phyloP scores from a whole-genome alignment of 2,797 vertebrate species.

The Ficedula albicollis region DNA sequence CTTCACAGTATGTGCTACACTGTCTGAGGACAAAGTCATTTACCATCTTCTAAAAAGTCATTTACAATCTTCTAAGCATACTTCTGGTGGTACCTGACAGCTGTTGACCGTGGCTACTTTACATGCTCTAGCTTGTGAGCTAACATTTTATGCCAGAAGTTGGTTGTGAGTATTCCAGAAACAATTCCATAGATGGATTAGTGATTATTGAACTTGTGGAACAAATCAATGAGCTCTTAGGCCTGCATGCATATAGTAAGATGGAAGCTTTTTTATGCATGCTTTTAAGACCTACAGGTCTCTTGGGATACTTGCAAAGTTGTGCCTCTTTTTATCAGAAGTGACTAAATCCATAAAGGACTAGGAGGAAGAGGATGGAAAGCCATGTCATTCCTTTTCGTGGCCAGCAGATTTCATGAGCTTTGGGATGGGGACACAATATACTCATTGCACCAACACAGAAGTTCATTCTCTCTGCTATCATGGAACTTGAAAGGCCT shows the following conservation, averaged over 20 bases:
- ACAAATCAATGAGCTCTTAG: conserved; percentile 45
- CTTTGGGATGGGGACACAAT: not conserved
- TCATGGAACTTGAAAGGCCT: not conserved
- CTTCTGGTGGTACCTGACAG: not conserved
- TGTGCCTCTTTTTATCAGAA: not conserved
- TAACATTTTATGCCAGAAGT: not conserved
- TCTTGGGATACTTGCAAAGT: not conserved
- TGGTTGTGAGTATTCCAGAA: not conserved
- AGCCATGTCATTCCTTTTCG: not conserved
- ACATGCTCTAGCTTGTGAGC: not conserved
- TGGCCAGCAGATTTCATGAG: not conserved
- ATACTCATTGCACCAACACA: not conserved
- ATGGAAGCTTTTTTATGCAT: not conserved
- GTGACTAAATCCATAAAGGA: not conserved
- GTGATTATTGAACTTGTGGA: not conserved
- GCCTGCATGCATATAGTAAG: not conserved
- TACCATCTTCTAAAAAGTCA: too few relatives aligned
- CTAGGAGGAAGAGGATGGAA: not conserved
- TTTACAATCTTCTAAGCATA: not conserved
- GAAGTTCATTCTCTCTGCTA: not conserved
- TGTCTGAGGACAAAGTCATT: not conserved
- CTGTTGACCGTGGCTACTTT: not conserved
- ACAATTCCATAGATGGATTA: not conserved
- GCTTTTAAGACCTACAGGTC: not conserved
- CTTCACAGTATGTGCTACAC: not conserved